Evolutionary conservation across 2,888 invertebrate species (phyloP).

Genomic region (Capitulum mitella): DNA sequence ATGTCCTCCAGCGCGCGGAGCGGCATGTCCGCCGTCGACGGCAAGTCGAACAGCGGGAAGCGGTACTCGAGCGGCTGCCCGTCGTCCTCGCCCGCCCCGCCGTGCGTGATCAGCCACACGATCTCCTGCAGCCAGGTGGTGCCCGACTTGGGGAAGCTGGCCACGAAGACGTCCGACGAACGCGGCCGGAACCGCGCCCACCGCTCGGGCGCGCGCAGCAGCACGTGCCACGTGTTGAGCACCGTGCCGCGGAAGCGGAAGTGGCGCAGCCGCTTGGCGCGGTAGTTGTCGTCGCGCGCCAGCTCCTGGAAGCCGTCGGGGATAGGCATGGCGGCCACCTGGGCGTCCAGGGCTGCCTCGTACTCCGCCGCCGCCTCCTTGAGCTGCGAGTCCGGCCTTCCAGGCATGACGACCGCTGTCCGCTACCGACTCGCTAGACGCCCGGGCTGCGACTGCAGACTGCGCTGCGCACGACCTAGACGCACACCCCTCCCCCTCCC

Average conservation of each 20-base stretch:
- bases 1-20: background rate
- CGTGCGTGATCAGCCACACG: background rate
- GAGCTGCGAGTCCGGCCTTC: too few relatives aligned
- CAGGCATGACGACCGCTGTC: too few relatives aligned
- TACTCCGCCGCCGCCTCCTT: background rate
- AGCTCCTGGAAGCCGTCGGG: background rate
- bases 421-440: too few relatives aligned
- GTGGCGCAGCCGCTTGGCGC: background rate
- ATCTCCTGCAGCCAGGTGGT: too few relatives aligned
- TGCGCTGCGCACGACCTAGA: too few relatives aligned
- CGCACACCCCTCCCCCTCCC: too few relatives aligned
- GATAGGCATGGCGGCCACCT: background rate
- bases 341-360: background rate
- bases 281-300: background rate
- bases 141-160: too few relatives aligned
- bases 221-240: background rate
- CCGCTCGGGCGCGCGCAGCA: background rate
- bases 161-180: conserved; percentile 25
- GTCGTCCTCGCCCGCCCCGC: background rate
- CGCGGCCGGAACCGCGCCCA: background rate
- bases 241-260: background rate
- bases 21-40: background rate
- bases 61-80: conserved; percentile 9
- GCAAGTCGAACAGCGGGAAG: conserved; percentile 3
- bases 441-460: too few relatives aligned